phyloP scores from a whole-genome alignment of 2,113 vertebrate species.

The Menidia beryllina region DNA sequence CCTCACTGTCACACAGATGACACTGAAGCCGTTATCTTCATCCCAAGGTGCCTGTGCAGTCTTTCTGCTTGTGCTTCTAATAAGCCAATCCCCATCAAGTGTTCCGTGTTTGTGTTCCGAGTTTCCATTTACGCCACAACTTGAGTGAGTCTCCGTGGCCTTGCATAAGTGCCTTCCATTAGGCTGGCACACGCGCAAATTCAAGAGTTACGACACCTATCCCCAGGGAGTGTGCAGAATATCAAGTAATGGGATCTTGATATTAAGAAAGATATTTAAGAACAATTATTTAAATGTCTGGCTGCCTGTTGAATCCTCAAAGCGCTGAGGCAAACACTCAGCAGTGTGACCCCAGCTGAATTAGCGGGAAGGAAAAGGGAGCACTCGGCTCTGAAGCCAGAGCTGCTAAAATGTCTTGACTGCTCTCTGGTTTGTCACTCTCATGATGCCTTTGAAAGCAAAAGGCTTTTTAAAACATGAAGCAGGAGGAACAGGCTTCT shows the following conservation, averaged over 20 bases:
- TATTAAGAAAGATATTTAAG: slow-evolving; percentile 77
- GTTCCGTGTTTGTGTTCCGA: slow-evolving; percentile 40
- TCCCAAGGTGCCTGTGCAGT: slow-evolving; percentile 53
- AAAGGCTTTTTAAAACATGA: slow-evolving; percentile 58
- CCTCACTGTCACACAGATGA: slow-evolving; percentile 29
- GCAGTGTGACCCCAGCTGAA: slow-evolving; percentile 57
- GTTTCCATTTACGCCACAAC: slow-evolving; percentile 54
- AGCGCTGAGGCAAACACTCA: slow-evolving; percentile 72
- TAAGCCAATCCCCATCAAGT: slow-evolving; percentile 71
- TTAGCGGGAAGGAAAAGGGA: slow-evolving; percentile 38
- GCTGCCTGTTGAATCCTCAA: slow-evolving; percentile 62
- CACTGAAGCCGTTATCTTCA: slow-evolving; percentile 46
- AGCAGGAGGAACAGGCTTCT: slow-evolving; percentile 45
- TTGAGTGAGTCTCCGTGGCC: slow-evolving; percentile 62
- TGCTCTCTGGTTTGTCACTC: slow-evolving; percentile 59
- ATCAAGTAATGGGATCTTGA: slow-evolving; percentile 73
- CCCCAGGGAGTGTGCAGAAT: slow-evolving; percentile 48
- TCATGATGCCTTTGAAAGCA: slow-evolving; percentile 46
- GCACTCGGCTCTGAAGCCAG: slow-evolving; percentile 16
- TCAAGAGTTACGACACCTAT: slow-evolving; percentile 27
- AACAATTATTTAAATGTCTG: slow-evolving; percentile 78
- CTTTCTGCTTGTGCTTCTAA: slow-evolving; percentile 60
- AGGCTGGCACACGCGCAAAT: slow-evolving; percentile 34
- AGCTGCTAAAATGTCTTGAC: slow-evolving; percentile 63
- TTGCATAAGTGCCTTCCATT: slow-evolving; percentile 68